Conservation (phyloP, 1,140 invertebrate species). For the Anoplophora glabripennis region DNA sequence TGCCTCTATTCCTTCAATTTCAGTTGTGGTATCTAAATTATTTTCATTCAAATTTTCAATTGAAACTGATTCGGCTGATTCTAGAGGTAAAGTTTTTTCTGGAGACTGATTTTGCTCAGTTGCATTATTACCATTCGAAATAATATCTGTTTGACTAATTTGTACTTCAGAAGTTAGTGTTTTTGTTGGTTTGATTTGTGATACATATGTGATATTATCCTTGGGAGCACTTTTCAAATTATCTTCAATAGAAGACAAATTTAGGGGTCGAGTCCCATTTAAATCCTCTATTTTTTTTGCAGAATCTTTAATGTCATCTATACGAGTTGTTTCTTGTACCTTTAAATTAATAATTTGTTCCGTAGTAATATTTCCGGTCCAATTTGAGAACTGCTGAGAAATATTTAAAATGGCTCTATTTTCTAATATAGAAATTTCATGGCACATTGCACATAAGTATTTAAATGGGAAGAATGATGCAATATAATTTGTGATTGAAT, state of each 20-base stretch:
- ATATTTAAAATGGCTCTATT: conserved; percentile 66
- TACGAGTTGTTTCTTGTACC: not conserved
- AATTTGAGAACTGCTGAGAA: conserved; percentile 44
- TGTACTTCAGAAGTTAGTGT: conserved; percentile 34
- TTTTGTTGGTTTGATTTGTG: conserved; percentile 48
- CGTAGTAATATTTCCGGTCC: conserved; percentile 25
- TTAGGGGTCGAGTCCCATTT: not conserved
- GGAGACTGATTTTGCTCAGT: not conserved
- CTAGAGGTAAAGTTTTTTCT: not conserved
- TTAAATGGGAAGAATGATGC: conserved; percentile 59
- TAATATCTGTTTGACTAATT: not conserved
- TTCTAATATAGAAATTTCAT: conserved; percentile 63
- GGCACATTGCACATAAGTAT: conserved; percentile 74
- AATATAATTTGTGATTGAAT: conserved; percentile 15
- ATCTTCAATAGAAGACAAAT: not conserved
- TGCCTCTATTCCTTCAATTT: conserved; percentile 4
- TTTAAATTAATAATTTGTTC: conserved; percentile 20
- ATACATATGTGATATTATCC: conserved; percentile 14
- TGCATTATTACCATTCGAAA: not conserved
- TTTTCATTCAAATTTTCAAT: not conserved
- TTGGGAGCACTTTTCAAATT: not conserved
- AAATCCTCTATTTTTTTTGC: not conserved
- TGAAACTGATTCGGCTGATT: not conserved
- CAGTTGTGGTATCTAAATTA: not conserved
- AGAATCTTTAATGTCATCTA: not conserved